Conservation (phyloP, 2,888 invertebrate genomes). For the Colostygia pectinataria region DNA sequence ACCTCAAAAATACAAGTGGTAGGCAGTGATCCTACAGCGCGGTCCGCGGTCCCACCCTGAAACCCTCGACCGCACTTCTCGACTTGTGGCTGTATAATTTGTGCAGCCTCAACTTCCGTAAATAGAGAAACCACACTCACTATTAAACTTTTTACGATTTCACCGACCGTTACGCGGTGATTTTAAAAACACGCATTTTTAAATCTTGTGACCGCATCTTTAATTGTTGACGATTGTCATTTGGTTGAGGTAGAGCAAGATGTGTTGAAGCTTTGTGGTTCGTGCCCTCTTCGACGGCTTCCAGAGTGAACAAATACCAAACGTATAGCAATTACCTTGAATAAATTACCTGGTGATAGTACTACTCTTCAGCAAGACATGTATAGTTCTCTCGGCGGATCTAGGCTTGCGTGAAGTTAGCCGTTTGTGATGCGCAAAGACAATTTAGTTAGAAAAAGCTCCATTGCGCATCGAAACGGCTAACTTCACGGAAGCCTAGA, state of each 20-base stretch:
- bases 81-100: conserved; percentile 66
- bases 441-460: too few species aligned
- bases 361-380: too few species aligned
- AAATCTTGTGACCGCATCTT: conserved; percentile 56
- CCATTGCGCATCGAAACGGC: too few species aligned
- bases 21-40: conserved; percentile 12
- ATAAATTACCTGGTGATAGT: too few species aligned
- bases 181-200: conserved; percentile 47
- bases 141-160: conserved; percentile 66
- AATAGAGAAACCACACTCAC: conserved; percentile 77
- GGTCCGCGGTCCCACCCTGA: conserved; percentile 39
- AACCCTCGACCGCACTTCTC: conserved; percentile 56
- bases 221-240: conserved; percentile 41
- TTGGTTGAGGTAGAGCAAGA: conserved; percentile 31
- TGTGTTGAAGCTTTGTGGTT: conserved; percentile 4
- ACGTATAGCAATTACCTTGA: too few species aligned
- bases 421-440: too few species aligned
- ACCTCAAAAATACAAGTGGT: conserved; percentile 21
- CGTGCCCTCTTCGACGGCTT: conserved; percentile 11
- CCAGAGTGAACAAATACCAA: background rate
- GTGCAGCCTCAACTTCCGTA: conserved; percentile 72
- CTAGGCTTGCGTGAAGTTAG: too few species aligned
- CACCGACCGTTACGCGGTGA: conserved; percentile 54
- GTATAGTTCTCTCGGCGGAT: too few species aligned
- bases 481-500: too few species aligned